Evolutionary conservation across 2,888 invertebrate genomes (phyloP).

Genomic region (Calameuta pallipes): DNA sequence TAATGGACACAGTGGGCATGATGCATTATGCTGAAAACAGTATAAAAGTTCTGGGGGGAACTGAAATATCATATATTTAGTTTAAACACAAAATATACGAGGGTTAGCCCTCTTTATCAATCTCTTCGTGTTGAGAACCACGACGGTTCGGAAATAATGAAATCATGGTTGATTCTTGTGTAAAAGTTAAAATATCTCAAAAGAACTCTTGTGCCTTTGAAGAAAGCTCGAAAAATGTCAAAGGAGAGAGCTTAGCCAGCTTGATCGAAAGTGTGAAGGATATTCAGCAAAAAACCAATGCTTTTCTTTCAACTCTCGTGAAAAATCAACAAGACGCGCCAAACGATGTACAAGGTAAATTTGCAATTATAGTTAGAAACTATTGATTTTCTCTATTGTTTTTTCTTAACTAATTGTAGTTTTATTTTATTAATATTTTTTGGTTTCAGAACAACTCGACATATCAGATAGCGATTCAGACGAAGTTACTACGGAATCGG

Average conservation of each 20-base stretch:
- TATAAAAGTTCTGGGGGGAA: too few species aligned
- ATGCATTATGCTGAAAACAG: too few species aligned
- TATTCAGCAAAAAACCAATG: constrained; percentile 48
- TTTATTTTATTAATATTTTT: constrained; percentile 20
- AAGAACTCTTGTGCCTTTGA: constrained; percentile 4
- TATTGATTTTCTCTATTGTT: not conserved
- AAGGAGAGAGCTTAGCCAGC: constrained; percentile 32
- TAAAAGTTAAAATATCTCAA: constrained; percentile 11
- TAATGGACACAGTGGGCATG: too few species aligned
- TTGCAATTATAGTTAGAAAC: not conserved
- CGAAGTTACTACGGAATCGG: constrained; percentile 33
- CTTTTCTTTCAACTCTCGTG: constrained; percentile 51
- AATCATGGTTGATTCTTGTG: constrained; percentile 15
- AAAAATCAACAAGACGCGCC: constrained; percentile 8
- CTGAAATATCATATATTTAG: too few species aligned
- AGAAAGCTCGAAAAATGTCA: constrained; percentile 5
- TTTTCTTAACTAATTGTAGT: not conserved
- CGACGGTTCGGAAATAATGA: not conserved
- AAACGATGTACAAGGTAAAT: not conserved
- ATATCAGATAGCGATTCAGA: constrained; percentile 41
- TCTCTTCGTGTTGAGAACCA: too few species aligned
- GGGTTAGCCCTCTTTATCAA: too few species aligned
- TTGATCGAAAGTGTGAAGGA: constrained; percentile 44
- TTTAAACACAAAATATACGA: too few species aligned
- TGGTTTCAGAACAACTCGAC: constrained; percentile 35